Evolutionary conservation across 2,888 invertebrate species (phyloP), one percentile per base, ranked within the genome.

Genomic region (Monoplex corrugatus): DNA sequence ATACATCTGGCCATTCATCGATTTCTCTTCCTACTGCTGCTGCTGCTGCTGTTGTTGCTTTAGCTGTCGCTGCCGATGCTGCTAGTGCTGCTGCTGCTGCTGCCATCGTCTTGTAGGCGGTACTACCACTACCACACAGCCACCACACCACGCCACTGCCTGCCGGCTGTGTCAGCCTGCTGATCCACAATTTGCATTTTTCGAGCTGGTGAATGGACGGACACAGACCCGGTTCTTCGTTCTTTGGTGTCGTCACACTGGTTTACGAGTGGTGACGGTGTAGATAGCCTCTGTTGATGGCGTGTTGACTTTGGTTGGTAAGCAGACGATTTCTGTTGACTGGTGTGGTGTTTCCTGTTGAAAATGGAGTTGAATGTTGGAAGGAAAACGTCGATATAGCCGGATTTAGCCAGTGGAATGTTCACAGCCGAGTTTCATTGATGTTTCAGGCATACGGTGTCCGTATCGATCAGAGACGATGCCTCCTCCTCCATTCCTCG

Each of bases 41-140:
- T 19, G 50, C 50, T 50, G 50, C 10, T 50, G 50, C 19, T 50
- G n/a, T n/a, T n/a, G n/a, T n/a, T n/a, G n/a, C n/a, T n/a, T n/a
- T n/a, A n/a, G n/a, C n/a, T n/a, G n/a, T n/a, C n/a, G n/a, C n/a
- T n/a, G n/a, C n/a, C n/a, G n/a, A n/a, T n/a, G n/a, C n/a, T n/a
- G n/a, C n/a, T n/a, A n/a, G n/a, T n/a, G n/a, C n/a, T n/a, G n/a
- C 50, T 13, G 50, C 19, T 19, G 50, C 10, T 50, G 50, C 50
- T 50, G 50, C 50, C 32, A 35, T 83, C 82, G 6, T 83, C 83
- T 83, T 83, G 83, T 83, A 32, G 83, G 83, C 83, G 80, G 80
- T n/a, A 80, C 45, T 13, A 32, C 45, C 19, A 80, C 0, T 28
- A 43, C 35, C n/a, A 45, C 50, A 50, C 50, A 50, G 50, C 50